phyloP scores from a whole-genome alignment of 2,888 invertebrate genomes.

The Eilema griseolum region DNA sequence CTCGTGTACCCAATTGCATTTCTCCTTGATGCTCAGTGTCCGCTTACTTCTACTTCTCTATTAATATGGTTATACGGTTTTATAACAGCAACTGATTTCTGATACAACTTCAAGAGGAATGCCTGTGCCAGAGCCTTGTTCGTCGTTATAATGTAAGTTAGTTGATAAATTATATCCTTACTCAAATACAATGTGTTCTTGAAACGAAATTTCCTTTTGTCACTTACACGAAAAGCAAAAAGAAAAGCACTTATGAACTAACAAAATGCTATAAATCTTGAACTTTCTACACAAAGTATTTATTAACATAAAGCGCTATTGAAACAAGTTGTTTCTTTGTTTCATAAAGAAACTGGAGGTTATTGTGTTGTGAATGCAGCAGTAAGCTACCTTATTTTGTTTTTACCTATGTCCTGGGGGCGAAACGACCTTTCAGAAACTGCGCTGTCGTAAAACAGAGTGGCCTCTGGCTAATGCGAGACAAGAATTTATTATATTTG shows the following conservation, averaged over 20 bases:
- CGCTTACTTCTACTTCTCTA: too few species aligned
- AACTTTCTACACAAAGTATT: constrained; percentile 45
- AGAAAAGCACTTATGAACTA: constrained; percentile 1
- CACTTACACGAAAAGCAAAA: constrained; percentile 2
- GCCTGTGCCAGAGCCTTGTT: too few species aligned
- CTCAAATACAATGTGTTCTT: background rate
- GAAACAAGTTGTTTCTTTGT: constrained; percentile 46
- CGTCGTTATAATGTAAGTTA: background rate
- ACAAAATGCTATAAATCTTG: constrained; percentile 41
- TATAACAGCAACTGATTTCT: background rate
- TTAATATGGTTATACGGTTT: too few species aligned
- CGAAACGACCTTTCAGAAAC: constrained; percentile 37
- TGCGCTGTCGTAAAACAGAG: constrained; percentile 33
- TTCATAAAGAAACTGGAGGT: constrained; percentile 38
- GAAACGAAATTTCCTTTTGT: background rate
- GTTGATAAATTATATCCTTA: background rate
- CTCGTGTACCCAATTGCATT: too few species aligned
- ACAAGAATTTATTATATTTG: constrained; percentile 41
- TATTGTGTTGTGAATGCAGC: constrained; percentile 40
- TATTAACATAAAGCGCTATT: constrained; percentile 45
- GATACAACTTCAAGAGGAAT: background rate
- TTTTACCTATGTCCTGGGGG: constrained; percentile 38
- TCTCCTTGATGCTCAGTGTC: too few species aligned
- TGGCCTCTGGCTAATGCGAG: constrained; percentile 30
- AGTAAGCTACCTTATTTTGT: constrained; percentile 29